A percentile compares a stretch with the other conserved stretches of the same genome.
Conservation (phyloP, 2,113 vertebrate genomes). For the Carettochelys insculpta region DNA sequence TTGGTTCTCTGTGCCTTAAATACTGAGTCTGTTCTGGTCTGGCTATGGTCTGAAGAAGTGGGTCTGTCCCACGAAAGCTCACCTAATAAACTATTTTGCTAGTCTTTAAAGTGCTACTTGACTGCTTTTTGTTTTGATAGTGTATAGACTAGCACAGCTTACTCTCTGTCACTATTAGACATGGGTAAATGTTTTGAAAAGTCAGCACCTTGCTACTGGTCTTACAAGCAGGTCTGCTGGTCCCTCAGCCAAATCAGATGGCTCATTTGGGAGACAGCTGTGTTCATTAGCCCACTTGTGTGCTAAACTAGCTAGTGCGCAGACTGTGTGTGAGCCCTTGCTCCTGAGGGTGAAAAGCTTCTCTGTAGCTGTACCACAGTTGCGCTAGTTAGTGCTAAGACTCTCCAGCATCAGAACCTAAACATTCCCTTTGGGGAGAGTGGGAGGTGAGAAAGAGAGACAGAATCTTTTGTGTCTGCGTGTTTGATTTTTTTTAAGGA, state of each 20-base stretch:
- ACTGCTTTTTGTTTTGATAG: no score
- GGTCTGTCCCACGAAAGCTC: no score
- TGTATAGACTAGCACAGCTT: no score
- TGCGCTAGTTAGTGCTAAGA: not conserved
- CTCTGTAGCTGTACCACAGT: not conserved
- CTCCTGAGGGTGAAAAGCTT: not conserved
- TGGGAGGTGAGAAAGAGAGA: not conserved
- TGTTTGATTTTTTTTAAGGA: slow-evolving; percentile 19
- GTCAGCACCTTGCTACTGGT: not conserved
- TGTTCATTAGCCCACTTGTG: not conserved
- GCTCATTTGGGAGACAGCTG: not conserved
- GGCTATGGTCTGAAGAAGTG: no score
- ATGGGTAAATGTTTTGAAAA: not conserved
- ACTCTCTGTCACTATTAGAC: no score
- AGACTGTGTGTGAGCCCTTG: not conserved
- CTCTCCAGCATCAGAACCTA: not conserved
- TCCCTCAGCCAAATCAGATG: not conserved
- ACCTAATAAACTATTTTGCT: no score
- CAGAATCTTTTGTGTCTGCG: not conserved
- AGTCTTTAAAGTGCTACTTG: no score
- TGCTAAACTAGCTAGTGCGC: not conserved
- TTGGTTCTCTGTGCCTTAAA: no score
- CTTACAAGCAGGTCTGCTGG: not conserved
- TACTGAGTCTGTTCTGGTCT: no score
- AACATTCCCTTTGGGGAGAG: not conserved